Conservation (phyloP, 2,113 vertebrate genomes). For the Tragelaphus scriptus region DNA sequence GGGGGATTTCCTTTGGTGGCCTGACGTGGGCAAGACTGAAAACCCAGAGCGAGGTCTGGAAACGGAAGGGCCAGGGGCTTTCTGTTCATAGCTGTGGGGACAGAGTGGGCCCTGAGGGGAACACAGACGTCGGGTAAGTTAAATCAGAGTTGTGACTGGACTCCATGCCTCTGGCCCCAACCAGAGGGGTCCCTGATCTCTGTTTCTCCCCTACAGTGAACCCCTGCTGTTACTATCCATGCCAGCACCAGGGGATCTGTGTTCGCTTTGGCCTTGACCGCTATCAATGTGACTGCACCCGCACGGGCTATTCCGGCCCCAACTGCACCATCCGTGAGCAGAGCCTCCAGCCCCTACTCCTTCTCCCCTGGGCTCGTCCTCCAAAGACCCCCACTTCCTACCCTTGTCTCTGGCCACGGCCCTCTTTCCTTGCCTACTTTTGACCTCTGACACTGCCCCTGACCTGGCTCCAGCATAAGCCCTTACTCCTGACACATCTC, state of each 20-base stretch:
- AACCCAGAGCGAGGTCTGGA: not conserved
- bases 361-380: not conserved
- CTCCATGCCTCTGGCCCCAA: not conserved
- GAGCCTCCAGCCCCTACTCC: not conserved
- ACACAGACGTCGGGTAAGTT: not conserved
- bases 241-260: constrained; percentile 91
- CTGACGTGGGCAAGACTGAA: not conserved
- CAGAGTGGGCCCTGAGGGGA: not conserved
- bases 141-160: not conserved
- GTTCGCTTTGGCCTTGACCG: constrained; percentile 79
- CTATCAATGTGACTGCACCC: constrained; percentile 94
- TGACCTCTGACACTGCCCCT: not conserved
- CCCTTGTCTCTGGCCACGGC: not conserved
- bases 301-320: constrained; percentile 88
- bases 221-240: constrained; percentile 95
- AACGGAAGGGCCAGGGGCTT: not conserved
- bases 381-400: not conserved
- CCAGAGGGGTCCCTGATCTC: not conserved
- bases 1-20: not conserved
- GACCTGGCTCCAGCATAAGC: not conserved
- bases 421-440: not conserved
- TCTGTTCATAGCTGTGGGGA: not conserved
- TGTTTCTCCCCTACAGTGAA: constrained; percentile 82
- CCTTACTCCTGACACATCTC: not conserved
- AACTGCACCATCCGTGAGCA: constrained; percentile 93